Conservation (phyloP, 2,888 invertebrate genomes). For the Limnephilus lunatus region DNA sequence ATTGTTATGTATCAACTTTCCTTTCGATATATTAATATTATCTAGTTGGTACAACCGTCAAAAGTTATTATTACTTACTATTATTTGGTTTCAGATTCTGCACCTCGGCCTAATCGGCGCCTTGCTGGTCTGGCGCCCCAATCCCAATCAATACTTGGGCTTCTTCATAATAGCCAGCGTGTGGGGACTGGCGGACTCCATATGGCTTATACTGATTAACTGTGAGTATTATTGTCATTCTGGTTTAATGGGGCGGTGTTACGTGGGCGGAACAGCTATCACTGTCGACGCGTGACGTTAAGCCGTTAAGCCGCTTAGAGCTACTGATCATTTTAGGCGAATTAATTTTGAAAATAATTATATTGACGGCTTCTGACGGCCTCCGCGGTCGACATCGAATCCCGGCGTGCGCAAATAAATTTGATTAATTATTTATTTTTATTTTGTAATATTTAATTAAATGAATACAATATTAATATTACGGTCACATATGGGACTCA, state of each 20-base stretch:
- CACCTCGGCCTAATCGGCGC: slow-evolving; percentile 84
- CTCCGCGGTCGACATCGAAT: no score
- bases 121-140: slow-evolving; percentile 85
- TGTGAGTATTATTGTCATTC: slow-evolving; percentile 77
- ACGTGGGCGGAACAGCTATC: neutral
- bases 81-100: slow-evolving; percentile 72
- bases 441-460: no score
- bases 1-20: no score
- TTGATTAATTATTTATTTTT: no score
- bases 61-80: no score
- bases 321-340: neutral
- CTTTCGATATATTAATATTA: no score
- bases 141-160: slow-evolving; percentile 80
- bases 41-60: no score
- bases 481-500: no score
- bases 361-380: no score
- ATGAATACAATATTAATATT: no score
- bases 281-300: neutral
- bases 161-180: slow-evolving; percentile 89
- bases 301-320: neutral
- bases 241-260: neutral
- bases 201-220: slow-evolving; percentile 95
- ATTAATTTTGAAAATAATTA: neutral
- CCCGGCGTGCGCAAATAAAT: no score
- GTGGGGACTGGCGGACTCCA: slow-evolving; percentile 93